Conservation (phyloP, 2,797 vertebrate species). For the Sorex maritimensis region DNA sequence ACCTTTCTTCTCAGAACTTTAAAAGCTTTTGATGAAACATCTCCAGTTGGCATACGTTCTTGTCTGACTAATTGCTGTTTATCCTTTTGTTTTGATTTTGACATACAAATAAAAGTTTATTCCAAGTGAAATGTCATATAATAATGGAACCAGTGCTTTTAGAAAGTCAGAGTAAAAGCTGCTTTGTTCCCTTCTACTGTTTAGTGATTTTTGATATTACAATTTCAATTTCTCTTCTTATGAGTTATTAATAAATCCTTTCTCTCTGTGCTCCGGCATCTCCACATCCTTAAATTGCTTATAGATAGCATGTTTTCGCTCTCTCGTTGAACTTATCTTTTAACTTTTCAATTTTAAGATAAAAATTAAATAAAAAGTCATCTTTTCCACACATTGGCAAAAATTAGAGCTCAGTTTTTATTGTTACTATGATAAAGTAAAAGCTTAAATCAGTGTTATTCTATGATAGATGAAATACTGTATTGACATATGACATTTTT, state of each 20-base stretch:
- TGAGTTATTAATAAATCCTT: background rate
- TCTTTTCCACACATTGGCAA: background rate
- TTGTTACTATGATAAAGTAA: no score
- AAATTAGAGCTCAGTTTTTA: no score
- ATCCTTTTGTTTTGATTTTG: conserved; percentile 68
- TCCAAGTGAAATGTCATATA: conserved; percentile 38
- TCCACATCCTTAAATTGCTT: conserved; percentile 39
- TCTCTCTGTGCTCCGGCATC: background rate
- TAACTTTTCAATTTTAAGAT: no score
- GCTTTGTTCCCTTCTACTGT: background rate
- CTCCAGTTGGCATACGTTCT: background rate
- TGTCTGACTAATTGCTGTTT: background rate
- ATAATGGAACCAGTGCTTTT: background rate
- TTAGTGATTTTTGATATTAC: conserved; percentile 59
- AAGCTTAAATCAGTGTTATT: background rate
- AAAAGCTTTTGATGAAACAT: conserved; percentile 14
- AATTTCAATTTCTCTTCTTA: conserved; percentile 27
- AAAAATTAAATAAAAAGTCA: no score
- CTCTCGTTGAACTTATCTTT: background rate
- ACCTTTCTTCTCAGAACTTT: conserved; percentile 64
- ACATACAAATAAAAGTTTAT: conserved; percentile 30
- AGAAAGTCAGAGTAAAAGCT: conserved; percentile 42
- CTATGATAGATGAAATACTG: no score
- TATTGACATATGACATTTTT: conserved; percentile 11
- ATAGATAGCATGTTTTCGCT: conserved; percentile 33